Conservation (phyloP, 2,113 vertebrate species). For the Pteronura brasiliensis region DNA sequence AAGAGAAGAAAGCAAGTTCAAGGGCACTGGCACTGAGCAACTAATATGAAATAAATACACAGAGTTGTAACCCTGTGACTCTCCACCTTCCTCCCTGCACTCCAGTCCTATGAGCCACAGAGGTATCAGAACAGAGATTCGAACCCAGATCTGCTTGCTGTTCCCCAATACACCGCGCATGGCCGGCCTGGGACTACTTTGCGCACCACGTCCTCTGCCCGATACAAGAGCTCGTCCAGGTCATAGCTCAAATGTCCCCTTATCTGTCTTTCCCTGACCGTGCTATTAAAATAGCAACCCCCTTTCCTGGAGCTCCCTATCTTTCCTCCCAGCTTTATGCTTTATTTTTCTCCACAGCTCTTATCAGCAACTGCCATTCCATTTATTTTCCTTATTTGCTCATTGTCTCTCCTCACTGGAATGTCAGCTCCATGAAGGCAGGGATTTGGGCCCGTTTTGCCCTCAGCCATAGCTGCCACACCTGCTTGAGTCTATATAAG, state of each 20-base stretch:
- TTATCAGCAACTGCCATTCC: slow-evolving; percentile 53
- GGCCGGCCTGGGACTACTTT: not conserved
- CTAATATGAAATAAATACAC: not conserved
- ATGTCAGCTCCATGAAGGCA: not conserved
- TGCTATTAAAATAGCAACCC: slow-evolving; percentile 64
- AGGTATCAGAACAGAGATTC: too few species aligned
- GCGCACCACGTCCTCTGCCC: not conserved
- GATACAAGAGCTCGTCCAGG: not conserved
- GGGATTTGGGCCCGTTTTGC: not conserved
- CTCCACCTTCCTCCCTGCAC: not conserved
- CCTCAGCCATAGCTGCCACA: not conserved
- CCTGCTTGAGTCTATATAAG: not conserved
- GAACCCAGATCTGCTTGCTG: not conserved
- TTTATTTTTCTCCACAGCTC: slow-evolving; percentile 38
- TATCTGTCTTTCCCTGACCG: slow-evolving; percentile 39
- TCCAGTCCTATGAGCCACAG: not conserved
- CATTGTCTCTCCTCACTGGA: not conserved
- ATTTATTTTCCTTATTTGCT: slow-evolving; percentile 41
- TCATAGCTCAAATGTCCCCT: slow-evolving; percentile 3
- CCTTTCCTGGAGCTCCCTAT: slow-evolving; percentile 59
- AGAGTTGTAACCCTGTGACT: not conserved
- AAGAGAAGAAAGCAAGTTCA: not conserved
- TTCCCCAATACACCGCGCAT: not conserved
- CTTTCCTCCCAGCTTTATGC: slow-evolving; percentile 49
- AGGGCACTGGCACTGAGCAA: not conserved